Base-by-base conservation (phyloP, 2,888 invertebrate genomes). In the Oscheius sp. region DNA sequence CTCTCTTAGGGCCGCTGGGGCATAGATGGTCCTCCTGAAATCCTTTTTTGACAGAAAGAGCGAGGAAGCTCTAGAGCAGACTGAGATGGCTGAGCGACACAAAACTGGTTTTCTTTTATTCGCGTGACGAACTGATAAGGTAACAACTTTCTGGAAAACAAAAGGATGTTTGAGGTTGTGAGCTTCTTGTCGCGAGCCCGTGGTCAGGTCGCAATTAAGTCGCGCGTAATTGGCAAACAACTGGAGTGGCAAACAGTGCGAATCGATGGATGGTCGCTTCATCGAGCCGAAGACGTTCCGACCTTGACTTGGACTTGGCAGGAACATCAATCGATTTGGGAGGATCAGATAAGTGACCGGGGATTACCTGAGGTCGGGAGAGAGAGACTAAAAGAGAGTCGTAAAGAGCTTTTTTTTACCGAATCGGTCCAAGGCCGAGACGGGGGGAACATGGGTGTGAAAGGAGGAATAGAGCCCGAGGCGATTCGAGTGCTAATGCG, bases 151-250 rank as follows among this genome's bases (percentile, higher is more conserved):
- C 42, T 17, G 17, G 42, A 42, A 42, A 34, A 17, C 10, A 45
- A 45, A 45, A 52, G 27, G 48, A 20, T 27, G 27, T 29, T 23
- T 27, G 27, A 27, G 55, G 37, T 55, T 33, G 34, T 23, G 55
- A 55, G 55, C 55, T 55, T 20, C 55, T 55, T 55, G 55, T 55
- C 55, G 52, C 55, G 55, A 55, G 55, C 55, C 55, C 55, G 34
- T 61, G 61, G 61, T 61, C 61, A 61, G 55, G 61, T 61, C 61
- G 45, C 61, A 61, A 61, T 61, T 61, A 61, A 61, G 42, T 12
- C 31, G 61, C 45, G 42, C 61, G 61, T 61, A 61, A 61, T 61
- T 61, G 61, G 39, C 61, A 61, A 61, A 61, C 61, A 61, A 61
- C 45, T 61, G 61, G 61, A 61, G 61, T 61, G 61, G 61, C 61